These are phyloP conservation scores for Epizoanthus rinbou DNA, from an alignment of 92 coral and sea anemone species.

Conservation along the genomic window DNA sequence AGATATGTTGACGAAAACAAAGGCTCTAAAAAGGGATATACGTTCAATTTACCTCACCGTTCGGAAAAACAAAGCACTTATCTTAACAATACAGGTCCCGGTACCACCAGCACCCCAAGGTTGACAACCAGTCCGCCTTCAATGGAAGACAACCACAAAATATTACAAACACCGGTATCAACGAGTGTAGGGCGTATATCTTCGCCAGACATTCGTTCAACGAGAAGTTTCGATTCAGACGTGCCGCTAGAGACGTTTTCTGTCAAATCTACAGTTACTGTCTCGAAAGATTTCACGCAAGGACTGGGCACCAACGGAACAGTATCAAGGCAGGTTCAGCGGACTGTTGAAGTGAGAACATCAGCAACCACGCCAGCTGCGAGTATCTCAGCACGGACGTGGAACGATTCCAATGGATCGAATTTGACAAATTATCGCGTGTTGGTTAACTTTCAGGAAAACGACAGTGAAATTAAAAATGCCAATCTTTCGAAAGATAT, in stretches of 20 bases:
- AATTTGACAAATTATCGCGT: slow-evolving; percentile 10
- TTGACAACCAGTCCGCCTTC: slow-evolving; percentile 7
- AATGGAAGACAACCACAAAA: not conserved
- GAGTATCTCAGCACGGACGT: not conserved
- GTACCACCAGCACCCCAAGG: slow-evolving; percentile 20
- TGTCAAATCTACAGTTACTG: not conserved
- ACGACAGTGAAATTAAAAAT: not conserved
- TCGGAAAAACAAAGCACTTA: not conserved
- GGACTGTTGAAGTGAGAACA: not conserved
- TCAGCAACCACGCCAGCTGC: not conserved
- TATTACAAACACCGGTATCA: not conserved
- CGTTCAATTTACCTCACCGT: not conserved
- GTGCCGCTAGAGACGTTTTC: too few species aligned
- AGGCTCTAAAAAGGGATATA: not conserved
- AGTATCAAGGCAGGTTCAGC: not conserved
- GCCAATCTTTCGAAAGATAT: not conserved
- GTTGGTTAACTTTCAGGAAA: not conserved
- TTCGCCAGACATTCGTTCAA: not conserved
- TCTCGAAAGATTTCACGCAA: not conserved
- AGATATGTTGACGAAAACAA: not conserved
- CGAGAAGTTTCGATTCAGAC: not conserved
- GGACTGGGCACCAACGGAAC: not conserved
- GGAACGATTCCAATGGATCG: not conserved
- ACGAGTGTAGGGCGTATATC: not conserved
- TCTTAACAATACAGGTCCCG: not conserved